These are phyloP conservation scores for Anarsia innoxiella DNA, from an alignment of 2,888 invertebrate genomes.

Conservation along the genomic window DNA sequence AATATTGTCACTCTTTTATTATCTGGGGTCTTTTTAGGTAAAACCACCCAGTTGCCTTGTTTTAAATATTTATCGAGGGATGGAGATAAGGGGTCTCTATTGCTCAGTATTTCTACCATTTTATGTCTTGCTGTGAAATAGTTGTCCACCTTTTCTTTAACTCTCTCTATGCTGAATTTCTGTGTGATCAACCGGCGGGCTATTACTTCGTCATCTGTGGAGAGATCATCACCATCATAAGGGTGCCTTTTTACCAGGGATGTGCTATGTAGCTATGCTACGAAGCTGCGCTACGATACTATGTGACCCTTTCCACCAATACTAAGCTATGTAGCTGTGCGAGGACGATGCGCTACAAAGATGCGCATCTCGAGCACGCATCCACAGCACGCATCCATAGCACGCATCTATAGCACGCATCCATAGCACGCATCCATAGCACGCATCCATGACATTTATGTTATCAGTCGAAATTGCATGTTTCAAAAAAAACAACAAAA, in stretches of 20 bases:
- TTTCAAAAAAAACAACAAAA: neutral
- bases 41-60: slow-evolving; percentile 17
- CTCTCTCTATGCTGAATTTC: slow-evolving; percentile 29
- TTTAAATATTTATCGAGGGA: slow-evolving; percentile 15
- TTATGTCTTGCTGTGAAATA: slow-evolving; percentile 24
- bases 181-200: slow-evolving; percentile 25
- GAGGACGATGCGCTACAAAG: neutral
- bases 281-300: neutral
- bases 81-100: slow-evolving; percentile 12
- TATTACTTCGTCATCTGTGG: slow-evolving; percentile 31
- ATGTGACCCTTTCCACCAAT: neutral
- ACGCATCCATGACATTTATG: too few relatives aligned
- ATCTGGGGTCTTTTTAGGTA: slow-evolving; percentile 20
- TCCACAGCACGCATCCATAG: too few relatives aligned
- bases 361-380: too few relatives aligned
- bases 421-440: too few relatives aligned
- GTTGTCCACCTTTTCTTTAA: slow-evolving; percentile 31
- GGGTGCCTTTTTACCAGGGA: too few relatives aligned
- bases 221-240: too few relatives aligned
- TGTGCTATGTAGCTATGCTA: too few relatives aligned
- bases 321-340: neutral
- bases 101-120: slow-evolving; percentile 26
- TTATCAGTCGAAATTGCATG: neutral
- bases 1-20: slow-evolving; percentile 22
- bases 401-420: too few relatives aligned